Conservation (phyloP, 2,888 invertebrate genomes). For the Andrena haemorrhoa region DNA sequence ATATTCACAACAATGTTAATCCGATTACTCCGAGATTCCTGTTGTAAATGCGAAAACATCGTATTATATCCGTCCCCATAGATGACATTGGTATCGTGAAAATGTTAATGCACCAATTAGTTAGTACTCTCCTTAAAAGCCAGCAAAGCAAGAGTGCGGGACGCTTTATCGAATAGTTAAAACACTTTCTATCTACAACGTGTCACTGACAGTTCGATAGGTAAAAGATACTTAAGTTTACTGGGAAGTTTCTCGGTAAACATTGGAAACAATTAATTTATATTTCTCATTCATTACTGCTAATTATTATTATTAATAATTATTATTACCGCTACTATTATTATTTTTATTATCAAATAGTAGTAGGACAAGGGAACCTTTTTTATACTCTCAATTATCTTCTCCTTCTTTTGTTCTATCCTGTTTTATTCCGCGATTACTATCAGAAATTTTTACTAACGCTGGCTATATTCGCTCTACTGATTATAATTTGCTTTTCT, state of each 20-base stretch:
- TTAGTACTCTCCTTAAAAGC: slow-evolving; percentile 79
- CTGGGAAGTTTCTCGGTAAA: slow-evolving; percentile 50
- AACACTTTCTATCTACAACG: slow-evolving; percentile 78
- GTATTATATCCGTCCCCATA: slow-evolving; percentile 84
- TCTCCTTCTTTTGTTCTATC: slow-evolving; percentile 60
- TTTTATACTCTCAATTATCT: slow-evolving; percentile 70
- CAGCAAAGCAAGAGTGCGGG: slow-evolving; percentile 81
- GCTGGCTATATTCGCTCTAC: slow-evolving; percentile 44
- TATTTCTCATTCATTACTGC: slow-evolving; percentile 64
- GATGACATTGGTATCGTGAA: slow-evolving; percentile 77
- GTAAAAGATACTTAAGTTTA: slow-evolving; percentile 67
- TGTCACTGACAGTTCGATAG: slow-evolving; percentile 59
- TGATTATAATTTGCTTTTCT: slow-evolving; percentile 52
- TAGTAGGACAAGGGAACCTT: slow-evolving; percentile 71
- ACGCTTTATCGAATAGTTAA: slow-evolving; percentile 81
- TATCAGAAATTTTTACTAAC: slow-evolving; percentile 42
- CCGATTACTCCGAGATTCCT: slow-evolving; percentile 61
- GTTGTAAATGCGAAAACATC: slow-evolving; percentile 77
- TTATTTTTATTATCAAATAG: slow-evolving; percentile 49
- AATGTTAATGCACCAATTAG: slow-evolving; percentile 69
- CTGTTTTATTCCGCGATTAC: slow-evolving; percentile 52
- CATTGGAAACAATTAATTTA: slow-evolving; percentile 71
- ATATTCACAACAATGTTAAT: too few relatives aligned
- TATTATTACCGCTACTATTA: slow-evolving; percentile 38
- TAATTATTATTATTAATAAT: slow-evolving; percentile 55